Percentiles rank a stretch among this genome's conserved stretches.
Evolutionary conservation across 2,888 invertebrate species (phyloP).

Genomic region (Rhingia campestris): DNA sequence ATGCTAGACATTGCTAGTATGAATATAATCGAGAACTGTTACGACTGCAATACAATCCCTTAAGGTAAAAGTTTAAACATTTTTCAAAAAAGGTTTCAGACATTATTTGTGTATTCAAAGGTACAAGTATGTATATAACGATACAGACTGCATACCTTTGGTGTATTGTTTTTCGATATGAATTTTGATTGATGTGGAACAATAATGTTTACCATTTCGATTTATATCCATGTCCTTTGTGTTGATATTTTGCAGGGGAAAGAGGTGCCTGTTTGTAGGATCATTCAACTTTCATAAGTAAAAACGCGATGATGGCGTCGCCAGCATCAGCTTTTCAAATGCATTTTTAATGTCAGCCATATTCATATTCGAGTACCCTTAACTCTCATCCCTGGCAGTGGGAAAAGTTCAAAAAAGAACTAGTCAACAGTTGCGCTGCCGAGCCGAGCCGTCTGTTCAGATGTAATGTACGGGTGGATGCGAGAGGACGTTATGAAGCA

Average conservation of each 20-base stretch:
- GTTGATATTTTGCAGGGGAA: neutral
- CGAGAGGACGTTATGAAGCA: neutral
- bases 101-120: too few species aligned
- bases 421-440: slow-evolving; percentile 16
- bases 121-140: too few species aligned
- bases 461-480: neutral
- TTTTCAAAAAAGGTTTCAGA: too few species aligned
- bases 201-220: slow-evolving; percentile 47
- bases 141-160: too few species aligned
- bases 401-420: slow-evolving; percentile 2
- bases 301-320: neutral
- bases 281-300: slow-evolving; percentile 25
- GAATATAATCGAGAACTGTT: too few species aligned
- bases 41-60: too few species aligned
- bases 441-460: neutral
- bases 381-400: neutral
- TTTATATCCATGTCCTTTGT: slow-evolving; percentile 45
- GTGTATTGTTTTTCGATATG: slow-evolving; percentile 28
- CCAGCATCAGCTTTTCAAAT: slow-evolving; percentile 32
- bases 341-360: slow-evolving; percentile 55
- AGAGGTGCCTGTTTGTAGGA: neutral
- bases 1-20: too few species aligned
- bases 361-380: neutral
- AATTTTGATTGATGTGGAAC: slow-evolving; percentile 55
- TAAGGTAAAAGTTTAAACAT: too few species aligned